phyloP scores from a whole-genome alignment of 2,113 vertebrate species.

The Albula goreensis region DNA sequence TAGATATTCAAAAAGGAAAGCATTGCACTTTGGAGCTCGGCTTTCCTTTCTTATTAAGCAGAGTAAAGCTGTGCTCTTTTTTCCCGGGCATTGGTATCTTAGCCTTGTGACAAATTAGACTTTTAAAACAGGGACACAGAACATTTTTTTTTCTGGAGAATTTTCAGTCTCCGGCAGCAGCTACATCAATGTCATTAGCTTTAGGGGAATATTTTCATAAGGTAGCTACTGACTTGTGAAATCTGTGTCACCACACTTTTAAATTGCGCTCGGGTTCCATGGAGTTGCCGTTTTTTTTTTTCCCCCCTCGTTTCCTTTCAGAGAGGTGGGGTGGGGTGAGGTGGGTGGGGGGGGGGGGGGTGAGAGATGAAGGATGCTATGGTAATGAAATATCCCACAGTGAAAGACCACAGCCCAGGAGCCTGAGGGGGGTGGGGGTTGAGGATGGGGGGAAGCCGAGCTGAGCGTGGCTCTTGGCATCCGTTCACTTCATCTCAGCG shows the following conservation, averaged over 20 bases:
- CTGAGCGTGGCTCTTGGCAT: constrained; percentile 15
- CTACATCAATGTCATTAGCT: constrained; percentile 6
- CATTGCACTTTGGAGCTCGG: not conserved
- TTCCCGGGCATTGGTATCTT: not conserved
- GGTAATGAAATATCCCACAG: constrained; percentile 12
- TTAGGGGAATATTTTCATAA: constrained; percentile 15
- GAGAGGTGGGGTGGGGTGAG: not conserved
- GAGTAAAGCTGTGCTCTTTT: not conserved
- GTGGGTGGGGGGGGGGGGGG: not conserved
- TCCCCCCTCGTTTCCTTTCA: not conserved
- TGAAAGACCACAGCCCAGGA: not conserved
- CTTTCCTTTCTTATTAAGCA: not conserved
- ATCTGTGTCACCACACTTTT: constrained; percentile 27
- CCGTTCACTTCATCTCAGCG: not conserved
- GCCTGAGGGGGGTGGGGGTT: not conserved
- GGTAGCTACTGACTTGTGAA: constrained; percentile 19
- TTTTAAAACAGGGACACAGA: constrained; percentile 10
- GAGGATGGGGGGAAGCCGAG: not conserved
- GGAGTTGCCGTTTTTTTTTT: not conserved
- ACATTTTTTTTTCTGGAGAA: not conserved
- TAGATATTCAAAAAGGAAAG: not conserved
- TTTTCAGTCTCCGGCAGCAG: constrained; percentile 3
- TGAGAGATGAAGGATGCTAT: not conserved
- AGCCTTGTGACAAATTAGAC: constrained; percentile 22
- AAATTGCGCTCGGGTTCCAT: not conserved